Base-by-base conservation (phyloP, 2,888 invertebrate species). In the Eupelmus urozonus region DNA sequence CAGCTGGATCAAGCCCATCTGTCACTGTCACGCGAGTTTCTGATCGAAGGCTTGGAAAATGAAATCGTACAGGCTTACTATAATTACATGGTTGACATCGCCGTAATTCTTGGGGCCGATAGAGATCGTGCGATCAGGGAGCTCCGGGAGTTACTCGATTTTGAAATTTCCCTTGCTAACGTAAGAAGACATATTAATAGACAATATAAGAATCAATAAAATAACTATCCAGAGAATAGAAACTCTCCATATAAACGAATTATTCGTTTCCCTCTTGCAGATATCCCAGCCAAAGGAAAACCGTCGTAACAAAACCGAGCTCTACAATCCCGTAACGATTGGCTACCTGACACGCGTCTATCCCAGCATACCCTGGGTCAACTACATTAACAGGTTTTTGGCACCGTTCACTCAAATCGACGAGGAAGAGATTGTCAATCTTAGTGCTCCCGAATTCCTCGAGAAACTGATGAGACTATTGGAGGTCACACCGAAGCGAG, bases 261-360 rank as follows among this genome's bases (percentile, higher is more conserved):
- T 34, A 34, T 9, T 5, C 34, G 34, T 34, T 34, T 34, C 34
- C 34, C 9, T 34, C 34, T 34, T 34, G 3, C 16, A 85, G 84
- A 83, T 84, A 34, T 83, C 84, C 0, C 23, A 81, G 51, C 96
- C 96, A 7, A 92, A 94, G 84, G 97, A 97, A 88, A 95, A 97
- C 90, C 93, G 97, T 53, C 93, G 97, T 80, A 97, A 98, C 88
- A 96, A 96, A 7, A 94, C 96, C 11, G 94, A 94, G 83, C 91
- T 97, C 11, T 97, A 97, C 91, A 97, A 98, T 85, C 95, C 96
- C 11, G 96, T 96, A 93, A 95, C 94, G 0, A 91, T 97, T 29
- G 90, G 90, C 0, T 93, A 97, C 83, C 89, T 98, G 63, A 94
- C 96, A 87, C 85, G 91, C 63, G 93, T 93, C 84, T 96, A 94